phyloP scores from a whole-genome alignment of 2,888 invertebrate genomes.

The Polylopha cassiicola region DNA sequence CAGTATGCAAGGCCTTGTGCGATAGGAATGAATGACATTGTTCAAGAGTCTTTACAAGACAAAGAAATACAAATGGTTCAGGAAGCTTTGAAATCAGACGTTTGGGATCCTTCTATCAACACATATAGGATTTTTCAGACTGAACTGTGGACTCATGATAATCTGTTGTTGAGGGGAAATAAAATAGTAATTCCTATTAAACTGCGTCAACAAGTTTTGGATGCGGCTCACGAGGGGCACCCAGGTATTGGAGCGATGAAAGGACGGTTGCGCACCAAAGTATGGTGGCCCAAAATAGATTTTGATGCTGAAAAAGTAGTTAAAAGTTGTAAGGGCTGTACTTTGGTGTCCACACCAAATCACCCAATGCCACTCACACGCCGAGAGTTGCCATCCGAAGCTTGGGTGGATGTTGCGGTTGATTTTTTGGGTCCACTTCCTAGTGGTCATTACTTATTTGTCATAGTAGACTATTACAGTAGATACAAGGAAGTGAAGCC shows the following conservation, averaged over 20 bases:
- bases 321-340: constrained; percentile 26
- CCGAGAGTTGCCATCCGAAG: constrained; percentile 16
- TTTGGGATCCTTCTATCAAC: constrained; percentile 4
- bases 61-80: constrained; percentile 1
- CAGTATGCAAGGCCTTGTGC: not conserved
- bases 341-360: constrained; percentile 24
- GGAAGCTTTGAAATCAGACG: not conserved
- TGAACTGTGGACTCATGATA: not conserved
- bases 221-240: constrained; percentile 28
- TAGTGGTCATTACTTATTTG: constrained; percentile 24
- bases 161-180: constrained; percentile 22
- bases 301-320: constrained; percentile 24
- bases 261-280: constrained; percentile 23
- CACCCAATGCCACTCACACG: constrained; percentile 22
- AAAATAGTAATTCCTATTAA: constrained; percentile 24
- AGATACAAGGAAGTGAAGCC: constrained; percentile 17
- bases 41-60: not conserved
- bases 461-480: constrained; percentile 22
- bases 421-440: constrained; percentile 27
- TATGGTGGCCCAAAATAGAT: constrained; percentile 29
- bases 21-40: not conserved
- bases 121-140: constrained; percentile 1
- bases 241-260: constrained; percentile 28
- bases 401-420: constrained; percentile 27
- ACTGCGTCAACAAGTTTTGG: constrained; percentile 24